These are phyloP conservation scores for Triplophysa rosa DNA, from an alignment of 2,113 vertebrate species.

Conservation along the genomic window DNA sequence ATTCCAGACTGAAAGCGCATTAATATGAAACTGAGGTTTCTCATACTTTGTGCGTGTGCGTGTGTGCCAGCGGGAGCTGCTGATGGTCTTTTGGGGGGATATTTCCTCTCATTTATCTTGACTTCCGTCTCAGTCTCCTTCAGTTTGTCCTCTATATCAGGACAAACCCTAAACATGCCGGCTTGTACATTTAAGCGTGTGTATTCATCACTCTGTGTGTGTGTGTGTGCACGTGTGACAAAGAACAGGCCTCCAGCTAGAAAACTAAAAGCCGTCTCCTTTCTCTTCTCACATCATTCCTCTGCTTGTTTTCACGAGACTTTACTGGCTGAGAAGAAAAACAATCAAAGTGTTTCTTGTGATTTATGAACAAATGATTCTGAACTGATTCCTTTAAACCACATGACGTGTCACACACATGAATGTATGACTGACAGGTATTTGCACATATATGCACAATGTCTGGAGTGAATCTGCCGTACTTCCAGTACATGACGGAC, in stretches of 20 bases:
- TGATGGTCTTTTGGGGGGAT: constrained; percentile 74
- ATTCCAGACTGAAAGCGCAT: constrained; percentile 74
- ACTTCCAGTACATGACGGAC: no score
- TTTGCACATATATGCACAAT: no score
- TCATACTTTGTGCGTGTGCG: constrained; percentile 35
- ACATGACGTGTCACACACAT: no score
- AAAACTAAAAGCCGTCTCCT: constrained; percentile 7
- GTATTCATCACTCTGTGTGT: background rate
- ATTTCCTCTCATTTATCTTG: constrained; percentile 76
- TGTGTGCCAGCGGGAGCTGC: constrained; percentile 65
- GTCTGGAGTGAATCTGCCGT: no score
- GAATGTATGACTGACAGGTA: no score
- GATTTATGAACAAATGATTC: background rate
- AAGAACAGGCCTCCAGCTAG: background rate
- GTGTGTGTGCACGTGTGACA: constrained; percentile 2
- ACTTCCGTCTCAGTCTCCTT: constrained; percentile 58
- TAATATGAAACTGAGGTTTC: constrained; percentile 81
- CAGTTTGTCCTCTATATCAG: constrained; percentile 14
- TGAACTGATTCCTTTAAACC: background rate
- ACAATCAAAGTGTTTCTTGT: background rate
- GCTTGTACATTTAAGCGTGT: background rate
- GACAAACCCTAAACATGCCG: constrained; percentile 2
- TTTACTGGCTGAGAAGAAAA: background rate
- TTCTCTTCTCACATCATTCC: background rate
- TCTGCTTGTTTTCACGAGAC: background rate